Evolutionary conservation across 2,113 vertebrate genomes (phyloP), one percentile per base, ranked within the genome.

Genomic region (Nothobranchius furzeri): DNA sequence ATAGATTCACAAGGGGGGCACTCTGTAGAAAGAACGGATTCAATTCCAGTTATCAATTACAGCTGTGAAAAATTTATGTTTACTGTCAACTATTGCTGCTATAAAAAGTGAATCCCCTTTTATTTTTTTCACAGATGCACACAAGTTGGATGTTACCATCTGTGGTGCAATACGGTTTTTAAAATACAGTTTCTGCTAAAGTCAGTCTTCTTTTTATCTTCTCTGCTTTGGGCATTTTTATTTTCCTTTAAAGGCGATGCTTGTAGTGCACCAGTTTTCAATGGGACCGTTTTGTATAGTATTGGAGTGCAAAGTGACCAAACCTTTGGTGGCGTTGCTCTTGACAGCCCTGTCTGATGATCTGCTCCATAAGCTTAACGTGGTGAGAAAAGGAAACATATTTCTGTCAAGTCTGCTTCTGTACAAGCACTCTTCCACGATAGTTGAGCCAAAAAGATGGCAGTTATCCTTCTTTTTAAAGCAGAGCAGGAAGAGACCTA

Each of bases 401-500:
- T 74, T 76, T 58, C 53, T 43, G 3, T 65, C 76, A 25, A 58
- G 50, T 62, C 43, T 24, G 56, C 30, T 55, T 9, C 20, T 4
- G 56, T 4, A 54, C 12, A 54, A 20, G 20, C 79, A 68, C 68
- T 60, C 12, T 75, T 70, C 42, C 13, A 68, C 60, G 69, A 57
- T 54, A 60, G 62, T 57, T 62, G 68, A 81, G 43, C 62, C 25
- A 51, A 73, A 55, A 54, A 57, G 66, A 66, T 63, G 64, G 71
- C 50, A 52, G 78, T 75, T 50, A 46, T 20, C 17, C 60, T 72
- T 40, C 75, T 65, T 76, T 76, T 73, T 61, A 50, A 70, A 78
- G 67, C 12, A 9, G 64, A 70, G 64, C 70, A 75, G 80, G 61
- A 76, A 76, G 64, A 83, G 74, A 82, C 65, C 86, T 78, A 78